Conservation (phyloP, 2,888 invertebrate genomes). For the Drosophila infuscata region DNA sequence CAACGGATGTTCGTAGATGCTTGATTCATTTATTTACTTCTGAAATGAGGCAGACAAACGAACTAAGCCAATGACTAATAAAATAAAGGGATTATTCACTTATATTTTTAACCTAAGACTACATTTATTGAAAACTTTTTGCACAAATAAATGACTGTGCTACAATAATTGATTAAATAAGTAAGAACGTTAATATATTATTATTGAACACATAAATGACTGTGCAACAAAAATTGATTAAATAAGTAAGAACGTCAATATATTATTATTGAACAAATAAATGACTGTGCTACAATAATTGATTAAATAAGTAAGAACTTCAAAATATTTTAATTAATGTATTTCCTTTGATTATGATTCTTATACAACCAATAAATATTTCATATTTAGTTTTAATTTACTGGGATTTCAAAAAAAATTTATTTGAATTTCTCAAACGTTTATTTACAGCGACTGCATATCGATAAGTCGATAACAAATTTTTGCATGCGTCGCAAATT, state of each 20-base stretch:
- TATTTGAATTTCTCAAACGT: background rate
- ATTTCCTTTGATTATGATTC: background rate
- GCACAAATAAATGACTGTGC: background rate
- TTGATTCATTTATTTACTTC: slow-evolving; percentile 29
- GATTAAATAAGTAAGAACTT: background rate
- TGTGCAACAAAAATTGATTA: background rate
- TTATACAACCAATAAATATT: background rate
- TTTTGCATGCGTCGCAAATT: slow-evolving; percentile 7
- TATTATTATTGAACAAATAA: background rate
- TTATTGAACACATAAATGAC: background rate
- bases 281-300: background rate
- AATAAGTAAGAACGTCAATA: too few relatives aligned
- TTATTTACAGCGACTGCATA: background rate
- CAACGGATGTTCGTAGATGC: slow-evolving; percentile 13
- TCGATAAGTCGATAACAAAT: slow-evolving; percentile 39
- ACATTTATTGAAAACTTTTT: background rate
- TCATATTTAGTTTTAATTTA: background rate
- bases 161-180: background rate
- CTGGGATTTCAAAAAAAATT: background rate
- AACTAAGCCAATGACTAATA: slow-evolving; percentile 9
- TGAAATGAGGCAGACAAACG: slow-evolving; percentile 12
- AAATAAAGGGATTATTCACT: slow-evolving; percentile 1
- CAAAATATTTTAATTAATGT: background rate
- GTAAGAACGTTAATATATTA: too few relatives aligned
- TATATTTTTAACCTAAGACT: background rate